A percentile compares a stretch with the other conserved stretches of the same genome.
Conservation (phyloP, 2,888 invertebrate species). For the Coleophora deauratella region DNA sequence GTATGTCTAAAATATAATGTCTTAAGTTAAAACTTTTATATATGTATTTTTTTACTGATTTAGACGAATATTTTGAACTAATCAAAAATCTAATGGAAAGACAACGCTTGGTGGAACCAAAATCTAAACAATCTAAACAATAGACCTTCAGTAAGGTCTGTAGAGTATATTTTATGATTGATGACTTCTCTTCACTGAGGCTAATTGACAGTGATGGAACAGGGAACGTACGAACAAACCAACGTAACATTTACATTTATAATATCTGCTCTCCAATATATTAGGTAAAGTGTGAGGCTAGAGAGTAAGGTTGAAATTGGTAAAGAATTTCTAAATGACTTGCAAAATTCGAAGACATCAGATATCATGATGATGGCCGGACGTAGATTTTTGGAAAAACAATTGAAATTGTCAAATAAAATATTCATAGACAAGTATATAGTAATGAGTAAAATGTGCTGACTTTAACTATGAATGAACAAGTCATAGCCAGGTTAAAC, state of each 20-base stretch:
- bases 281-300: background rate
- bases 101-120: conserved; percentile 24
- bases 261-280: conserved; percentile 19
- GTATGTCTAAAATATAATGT: too few species aligned
- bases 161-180: conserved; percentile 55
- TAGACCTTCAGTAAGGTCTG: conserved; percentile 41
- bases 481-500: background rate
- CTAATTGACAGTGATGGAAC: conserved; percentile 74
- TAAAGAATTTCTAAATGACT: too few species aligned
- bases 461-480: background rate
- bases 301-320: conserved; percentile 19
- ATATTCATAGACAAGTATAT: conserved; percentile 6
- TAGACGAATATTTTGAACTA: too few species aligned
- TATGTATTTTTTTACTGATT: too few species aligned
- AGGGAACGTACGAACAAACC: conserved; percentile 38
- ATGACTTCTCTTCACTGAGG: conserved; percentile 61
- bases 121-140: conserved; percentile 52
- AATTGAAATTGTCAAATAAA: conserved; percentile 23
- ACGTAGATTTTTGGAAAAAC: too few species aligned
- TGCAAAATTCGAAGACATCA: too few species aligned
- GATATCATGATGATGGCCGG: too few species aligned
- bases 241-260: conserved; percentile 25
- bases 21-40: too few species aligned
- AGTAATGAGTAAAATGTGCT: background rate
- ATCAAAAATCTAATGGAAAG: conserved; percentile 10